phyloP scores from a whole-genome alignment of 2,888 invertebrate genomes.

The Pterostichus niger region DNA sequence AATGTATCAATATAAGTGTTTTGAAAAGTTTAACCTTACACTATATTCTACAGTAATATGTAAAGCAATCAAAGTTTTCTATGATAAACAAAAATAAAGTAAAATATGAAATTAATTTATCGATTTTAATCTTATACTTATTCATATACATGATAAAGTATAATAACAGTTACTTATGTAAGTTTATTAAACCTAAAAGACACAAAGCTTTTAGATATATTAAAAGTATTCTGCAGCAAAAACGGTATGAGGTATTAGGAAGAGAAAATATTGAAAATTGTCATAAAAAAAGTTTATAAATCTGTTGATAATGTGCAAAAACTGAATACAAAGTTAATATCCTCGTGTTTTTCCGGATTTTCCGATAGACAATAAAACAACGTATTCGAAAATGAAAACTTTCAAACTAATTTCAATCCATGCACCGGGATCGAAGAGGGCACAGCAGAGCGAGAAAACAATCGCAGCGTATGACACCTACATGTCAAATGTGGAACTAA shows the following conservation, averaged over 20 bases:
- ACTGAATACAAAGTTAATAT: conserved; percentile 16
- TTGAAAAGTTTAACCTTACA: not conserved
- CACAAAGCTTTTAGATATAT: conserved; percentile 18
- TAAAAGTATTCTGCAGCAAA: not conserved
- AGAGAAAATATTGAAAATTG: not conserved
- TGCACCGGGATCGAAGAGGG: conserved; percentile 34
- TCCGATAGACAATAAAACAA: conserved; percentile 31
- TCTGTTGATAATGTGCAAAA: not conserved
- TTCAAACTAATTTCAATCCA: conserved; percentile 58
- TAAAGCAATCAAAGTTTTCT: too few relatives aligned
- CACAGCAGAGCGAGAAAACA: conserved; percentile 25
- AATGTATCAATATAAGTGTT: conserved; percentile 4
- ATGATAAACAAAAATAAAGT: too few relatives aligned
- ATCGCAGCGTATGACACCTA: conserved; percentile 51
- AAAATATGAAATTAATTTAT: too few relatives aligned
- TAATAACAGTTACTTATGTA: conserved; percentile 33
- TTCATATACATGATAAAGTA: conserved; percentile 29
- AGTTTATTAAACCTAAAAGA: conserved; percentile 6
- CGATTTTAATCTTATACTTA: not conserved
- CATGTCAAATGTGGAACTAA: conserved; percentile 56
- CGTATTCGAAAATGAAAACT: conserved; percentile 40
- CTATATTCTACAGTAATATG: too few relatives aligned
- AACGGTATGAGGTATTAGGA: too few relatives aligned
- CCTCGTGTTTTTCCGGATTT: not conserved
- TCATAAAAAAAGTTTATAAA: not conserved